phyloP scores from a whole-genome alignment of 2,888 invertebrate genomes.

The Drosophila flavopinicola region DNA sequence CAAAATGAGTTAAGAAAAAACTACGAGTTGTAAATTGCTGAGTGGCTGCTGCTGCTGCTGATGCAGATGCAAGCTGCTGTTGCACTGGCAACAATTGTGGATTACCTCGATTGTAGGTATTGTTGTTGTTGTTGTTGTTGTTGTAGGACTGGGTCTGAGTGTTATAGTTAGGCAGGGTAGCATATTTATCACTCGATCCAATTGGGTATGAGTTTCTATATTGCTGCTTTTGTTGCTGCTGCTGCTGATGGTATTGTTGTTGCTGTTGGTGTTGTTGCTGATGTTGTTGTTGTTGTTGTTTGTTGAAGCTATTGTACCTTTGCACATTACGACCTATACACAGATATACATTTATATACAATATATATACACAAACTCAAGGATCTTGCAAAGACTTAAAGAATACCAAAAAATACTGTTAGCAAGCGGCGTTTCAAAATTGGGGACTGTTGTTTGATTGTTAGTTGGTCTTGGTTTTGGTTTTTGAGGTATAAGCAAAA shows the following conservation, averaged over 20 bases:
- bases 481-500: conserved; percentile 19
- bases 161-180: conserved; percentile 56
- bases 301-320: conserved; percentile 67
- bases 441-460: not conserved
- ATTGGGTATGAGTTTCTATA: conserved; percentile 80
- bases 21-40: conserved; percentile 30
- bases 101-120: conserved; percentile 75
- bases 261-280: conserved; percentile 46
- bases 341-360: conserved; percentile 25
- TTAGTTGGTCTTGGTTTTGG: conserved; percentile 15
- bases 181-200: conserved; percentile 77
- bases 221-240: conserved; percentile 77
- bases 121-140: conserved; percentile 46
- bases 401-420: not conserved
- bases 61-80: conserved; percentile 19
- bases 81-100: conserved; percentile 21
- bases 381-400: not conserved
- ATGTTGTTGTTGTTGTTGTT: conserved; percentile 62
- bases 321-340: conserved; percentile 73
- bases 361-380: conserved; percentile 19
- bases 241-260: conserved; percentile 59
- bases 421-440: conserved; percentile 8
- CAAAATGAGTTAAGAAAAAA: conserved; percentile 19
- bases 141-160: conserved; percentile 67
- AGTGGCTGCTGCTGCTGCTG: conserved; percentile 19